Base-by-base conservation (phyloP, 2,113 vertebrate species). In the Platycercus adscitus region DNA sequence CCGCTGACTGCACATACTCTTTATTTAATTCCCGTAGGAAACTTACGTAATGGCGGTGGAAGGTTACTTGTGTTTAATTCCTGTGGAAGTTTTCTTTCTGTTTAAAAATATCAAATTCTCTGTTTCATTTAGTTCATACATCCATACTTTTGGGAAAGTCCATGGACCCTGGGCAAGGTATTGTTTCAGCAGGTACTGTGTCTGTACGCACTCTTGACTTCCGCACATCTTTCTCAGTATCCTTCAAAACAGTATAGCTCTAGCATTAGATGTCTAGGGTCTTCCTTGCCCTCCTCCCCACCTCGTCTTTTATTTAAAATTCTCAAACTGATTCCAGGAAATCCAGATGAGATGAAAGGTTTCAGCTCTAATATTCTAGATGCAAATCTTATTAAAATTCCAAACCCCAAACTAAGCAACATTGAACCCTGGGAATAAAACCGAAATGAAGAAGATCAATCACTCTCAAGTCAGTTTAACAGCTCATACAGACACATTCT, bases 381-480 rank as follows among this genome's bases (percentile, higher is more conserved):
- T 79, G 70, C 37, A 96, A 83, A 84, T 95, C 86, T 93, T 92
- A 95, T 92, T 97, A 96, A 93, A 93, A 91, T 83, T 94, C 56
- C 17, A 77, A 90, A 76, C 33, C 75, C 23, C 11, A 88, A 56
- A 87, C 25, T 6, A 26, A 91, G 53, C 37, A 52, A 35, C 33
- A 73, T 39, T 10, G 24, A 94, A 61, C 46, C 35, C 69, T 91
- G 95, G 58, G 79, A 95, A 90, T 88, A 96, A 96, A 82, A 81
- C 31, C 75, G n/a, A 96, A 96, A 96, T 92, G 50, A 97, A 88
- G 81, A 31, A 1, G 39, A 94, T 97, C 91, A 86, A 89, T 98
- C 93, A 93, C 19, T 56, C 73, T 96, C 35, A 86, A 72, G 44
- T 64, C 81, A 84, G 56, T 91, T 90, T 77, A 95, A 70, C 88